A percentile compares a stretch with the other conserved stretches of the same genome.
These are phyloP conservation scores for Climacteris rufus DNA, from an alignment of 2,113 vertebrate species.

Conservation along the genomic window DNA sequence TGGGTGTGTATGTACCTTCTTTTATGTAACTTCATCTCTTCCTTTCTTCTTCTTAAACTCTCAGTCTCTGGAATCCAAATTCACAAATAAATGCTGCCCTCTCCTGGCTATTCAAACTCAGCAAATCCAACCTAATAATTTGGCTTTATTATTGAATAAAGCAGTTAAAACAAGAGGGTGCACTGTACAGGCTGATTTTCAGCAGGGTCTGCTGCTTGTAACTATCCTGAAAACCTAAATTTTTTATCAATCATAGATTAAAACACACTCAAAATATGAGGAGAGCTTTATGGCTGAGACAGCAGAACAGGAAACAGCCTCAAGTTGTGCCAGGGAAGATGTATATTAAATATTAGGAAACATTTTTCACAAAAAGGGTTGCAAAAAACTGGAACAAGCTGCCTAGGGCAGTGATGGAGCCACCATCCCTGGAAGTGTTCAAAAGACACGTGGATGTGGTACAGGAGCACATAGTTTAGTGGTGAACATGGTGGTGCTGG, in stretches of 20 bases:
- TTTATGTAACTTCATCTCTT: neutral
- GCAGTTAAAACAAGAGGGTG: fast-evolving
- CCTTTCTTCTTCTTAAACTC: neutral
- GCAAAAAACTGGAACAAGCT: neutral
- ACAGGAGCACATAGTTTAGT: neutral
- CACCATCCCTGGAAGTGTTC: neutral
- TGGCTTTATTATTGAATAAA: neutral
- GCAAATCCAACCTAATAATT: neutral
- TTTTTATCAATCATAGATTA: neutral
- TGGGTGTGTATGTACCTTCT: neutral
- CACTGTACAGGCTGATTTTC: neutral
- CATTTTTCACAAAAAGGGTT: neutral
- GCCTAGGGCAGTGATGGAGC: neutral
- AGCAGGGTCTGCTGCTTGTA: neutral
- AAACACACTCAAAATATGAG: neutral
- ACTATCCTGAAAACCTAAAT: neutral
- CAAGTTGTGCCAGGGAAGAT: neutral
- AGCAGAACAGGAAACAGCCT: neutral
- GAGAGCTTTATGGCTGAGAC: neutral
- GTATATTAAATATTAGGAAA: neutral
- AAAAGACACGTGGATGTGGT: neutral
- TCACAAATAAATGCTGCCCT: conserved; percentile 63
- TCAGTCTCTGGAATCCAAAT: neutral
- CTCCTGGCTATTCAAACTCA: conserved; percentile 39
- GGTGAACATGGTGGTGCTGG: neutral